A percentile compares a stretch with the other conserved stretches of the same genome.
Conservation (phyloP, 2,113 vertebrate genomes). For the Dermatemys mawii region DNA sequence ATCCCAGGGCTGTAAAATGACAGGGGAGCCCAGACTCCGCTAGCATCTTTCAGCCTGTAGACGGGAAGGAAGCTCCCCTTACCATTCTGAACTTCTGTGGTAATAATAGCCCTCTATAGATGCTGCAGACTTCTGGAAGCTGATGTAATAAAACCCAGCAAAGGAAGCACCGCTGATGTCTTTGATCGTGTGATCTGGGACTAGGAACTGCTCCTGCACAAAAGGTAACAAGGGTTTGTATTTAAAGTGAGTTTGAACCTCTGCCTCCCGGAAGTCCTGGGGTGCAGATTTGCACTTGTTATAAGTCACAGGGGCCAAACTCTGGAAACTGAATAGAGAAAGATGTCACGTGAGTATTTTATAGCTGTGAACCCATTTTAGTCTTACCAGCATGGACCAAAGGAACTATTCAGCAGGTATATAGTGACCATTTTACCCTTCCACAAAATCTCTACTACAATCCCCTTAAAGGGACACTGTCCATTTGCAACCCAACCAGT, state of each 20-base stretch:
- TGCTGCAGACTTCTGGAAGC: conserved; percentile 98
- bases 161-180: conserved; percentile 99
- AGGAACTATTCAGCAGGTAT: background rate
- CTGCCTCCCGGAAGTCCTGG: background rate
- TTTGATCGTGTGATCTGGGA: conserved; percentile 98
- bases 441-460: background rate
- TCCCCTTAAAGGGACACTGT: background rate
- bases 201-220: conserved; percentile 93
- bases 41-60: background rate
- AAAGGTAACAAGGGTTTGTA: background rate
- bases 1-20: background rate
- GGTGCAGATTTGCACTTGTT: background rate
- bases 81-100: conserved; percentile 99
- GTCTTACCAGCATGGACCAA: background rate
- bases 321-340: background rate
- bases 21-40: background rate
- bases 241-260: background rate
- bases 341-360: background rate
- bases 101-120: conserved; percentile 99
- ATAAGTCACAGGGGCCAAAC: background rate
- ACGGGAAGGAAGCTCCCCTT: conserved; percentile 40
- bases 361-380: background rate
- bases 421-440: background rate
- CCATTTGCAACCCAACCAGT: background rate
- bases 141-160: conserved; percentile 99